Evolutionary conservation across 1,140 invertebrate genomes (phyloP).

Genomic region (Zaprionus taronus): DNA sequence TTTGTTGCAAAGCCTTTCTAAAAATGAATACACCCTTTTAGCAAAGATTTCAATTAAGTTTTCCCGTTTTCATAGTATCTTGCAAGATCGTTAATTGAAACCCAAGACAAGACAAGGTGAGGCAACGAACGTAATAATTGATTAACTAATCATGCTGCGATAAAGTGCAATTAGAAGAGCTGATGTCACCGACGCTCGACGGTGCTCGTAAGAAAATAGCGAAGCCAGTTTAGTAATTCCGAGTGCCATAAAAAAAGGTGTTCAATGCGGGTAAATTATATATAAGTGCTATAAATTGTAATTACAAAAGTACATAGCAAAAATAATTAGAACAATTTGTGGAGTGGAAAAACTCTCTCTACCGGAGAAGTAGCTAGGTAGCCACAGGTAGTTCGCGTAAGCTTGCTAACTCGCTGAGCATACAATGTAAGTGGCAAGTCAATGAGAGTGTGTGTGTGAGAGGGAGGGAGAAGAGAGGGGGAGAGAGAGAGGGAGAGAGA

Average conservation of each 20-base stretch:
- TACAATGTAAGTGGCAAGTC: conserved; percentile 25
- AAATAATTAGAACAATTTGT: conserved; percentile 7
- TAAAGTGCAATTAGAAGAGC: not conserved
- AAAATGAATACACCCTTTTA: not conserved
- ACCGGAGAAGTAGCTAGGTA: not conserved
- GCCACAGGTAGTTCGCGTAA: conserved; percentile 14
- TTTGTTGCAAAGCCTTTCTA: not conserved
- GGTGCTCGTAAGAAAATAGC: not conserved
- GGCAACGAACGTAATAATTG: not conserved
- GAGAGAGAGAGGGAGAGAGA: too few species aligned
- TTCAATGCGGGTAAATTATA: conserved; percentile 5
- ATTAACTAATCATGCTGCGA: not conserved
- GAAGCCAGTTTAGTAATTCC: not conserved
- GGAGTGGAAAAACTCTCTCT: not conserved
- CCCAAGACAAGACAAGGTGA: not conserved
- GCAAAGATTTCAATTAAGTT: not conserved
- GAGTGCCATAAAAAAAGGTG: not conserved
- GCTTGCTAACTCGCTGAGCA: conserved; percentile 24
- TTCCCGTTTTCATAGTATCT: not conserved
- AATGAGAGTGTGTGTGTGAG: not conserved
- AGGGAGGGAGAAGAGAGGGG: not conserved
- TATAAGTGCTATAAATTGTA: not conserved
- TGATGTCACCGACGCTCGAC: not conserved
- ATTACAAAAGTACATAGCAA: not conserved
- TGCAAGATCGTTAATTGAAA: not conserved